Evolutionary conservation across 1,140 invertebrate genomes (phyloP).

Genomic region (Musca vetustissima): DNA sequence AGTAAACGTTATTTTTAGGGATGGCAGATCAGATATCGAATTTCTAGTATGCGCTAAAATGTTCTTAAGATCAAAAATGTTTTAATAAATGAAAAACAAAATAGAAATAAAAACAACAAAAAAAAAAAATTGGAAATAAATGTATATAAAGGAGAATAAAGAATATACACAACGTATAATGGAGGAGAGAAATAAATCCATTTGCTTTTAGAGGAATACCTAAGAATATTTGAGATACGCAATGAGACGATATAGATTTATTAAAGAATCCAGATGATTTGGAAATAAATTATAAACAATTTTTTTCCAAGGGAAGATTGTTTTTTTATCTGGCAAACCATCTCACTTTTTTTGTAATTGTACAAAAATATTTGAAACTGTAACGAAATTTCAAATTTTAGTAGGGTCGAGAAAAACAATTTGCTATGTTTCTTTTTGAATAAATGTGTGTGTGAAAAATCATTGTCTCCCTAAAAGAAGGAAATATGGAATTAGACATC

Average conservation of each 20-base stretch:
- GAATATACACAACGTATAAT: slow-evolving; percentile 5
- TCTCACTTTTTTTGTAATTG: background rate
- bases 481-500: slow-evolving; percentile 1
- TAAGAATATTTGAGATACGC: background rate
- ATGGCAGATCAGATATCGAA: slow-evolving; percentile 9
- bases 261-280: no score
- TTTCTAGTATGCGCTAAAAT: slow-evolving; percentile 14
- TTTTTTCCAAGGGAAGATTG: no score
- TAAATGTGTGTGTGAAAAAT: slow-evolving; percentile 5
- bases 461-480: background rate
- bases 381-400: background rate
- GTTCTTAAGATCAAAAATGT: slow-evolving; percentile 21
- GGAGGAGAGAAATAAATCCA: background rate
- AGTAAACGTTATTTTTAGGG: background rate
- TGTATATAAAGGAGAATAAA: slow-evolving; percentile 13
- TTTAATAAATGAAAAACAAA: slow-evolving; percentile 22
- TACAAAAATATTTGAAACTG: background rate
- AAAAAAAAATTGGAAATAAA: slow-evolving; percentile 9
- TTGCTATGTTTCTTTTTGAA: background rate
- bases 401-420: background rate
- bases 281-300: background rate
- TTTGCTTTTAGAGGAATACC: background rate
- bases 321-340: background rate
- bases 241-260: slow-evolving; percentile 9
- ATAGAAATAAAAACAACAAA: slow-evolving; percentile 8